Conservation (phyloP, 2,797 vertebrate genomes). For the Rousettus madagascariensis region DNA sequence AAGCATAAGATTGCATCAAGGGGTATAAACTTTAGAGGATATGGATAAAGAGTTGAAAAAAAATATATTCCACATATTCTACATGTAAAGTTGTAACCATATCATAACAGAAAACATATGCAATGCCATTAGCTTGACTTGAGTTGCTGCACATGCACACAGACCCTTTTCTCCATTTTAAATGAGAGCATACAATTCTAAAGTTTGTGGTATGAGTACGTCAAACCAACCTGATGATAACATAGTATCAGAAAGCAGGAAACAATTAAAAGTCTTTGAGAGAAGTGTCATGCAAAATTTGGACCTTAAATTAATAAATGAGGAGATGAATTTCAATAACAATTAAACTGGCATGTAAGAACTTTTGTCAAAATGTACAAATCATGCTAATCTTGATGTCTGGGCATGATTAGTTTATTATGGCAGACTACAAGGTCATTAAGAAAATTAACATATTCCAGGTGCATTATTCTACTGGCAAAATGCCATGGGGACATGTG, state of each 20-base stretch:
- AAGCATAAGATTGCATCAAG: neutral
- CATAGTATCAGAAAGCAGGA: constrained; percentile 26
- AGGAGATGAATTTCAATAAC: constrained; percentile 2
- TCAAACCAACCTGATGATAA: neutral
- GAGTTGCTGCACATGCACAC: neutral
- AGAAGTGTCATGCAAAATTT: neutral
- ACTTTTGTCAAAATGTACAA: constrained; percentile 19
- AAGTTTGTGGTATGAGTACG: neutral
- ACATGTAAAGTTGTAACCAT: constrained; percentile 52
- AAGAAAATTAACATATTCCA: constrained; percentile 76
- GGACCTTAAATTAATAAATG: neutral
- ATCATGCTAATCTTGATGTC: constrained; percentile 55
- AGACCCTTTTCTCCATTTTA: neutral
- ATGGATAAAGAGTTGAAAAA: constrained; percentile 36
- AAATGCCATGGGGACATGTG: constrained; percentile 53
- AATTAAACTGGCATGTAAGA: constrained; percentile 4
- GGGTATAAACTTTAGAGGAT: constrained; percentile 2
- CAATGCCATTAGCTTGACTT: constrained; percentile 34
- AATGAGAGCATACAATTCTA: neutral
- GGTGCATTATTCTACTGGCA: constrained; percentile 55
- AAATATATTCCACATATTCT: neutral
- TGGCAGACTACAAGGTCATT: constrained; percentile 66
- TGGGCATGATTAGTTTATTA: constrained; percentile 40
- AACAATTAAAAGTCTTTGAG: constrained; percentile 22
- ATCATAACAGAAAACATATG: constrained; percentile 56